Evolutionary conservation across 2,797 vertebrate species (phyloP), one percentile per base, ranked within the genome.

Genomic region (Diplodus puntazzo): DNA sequence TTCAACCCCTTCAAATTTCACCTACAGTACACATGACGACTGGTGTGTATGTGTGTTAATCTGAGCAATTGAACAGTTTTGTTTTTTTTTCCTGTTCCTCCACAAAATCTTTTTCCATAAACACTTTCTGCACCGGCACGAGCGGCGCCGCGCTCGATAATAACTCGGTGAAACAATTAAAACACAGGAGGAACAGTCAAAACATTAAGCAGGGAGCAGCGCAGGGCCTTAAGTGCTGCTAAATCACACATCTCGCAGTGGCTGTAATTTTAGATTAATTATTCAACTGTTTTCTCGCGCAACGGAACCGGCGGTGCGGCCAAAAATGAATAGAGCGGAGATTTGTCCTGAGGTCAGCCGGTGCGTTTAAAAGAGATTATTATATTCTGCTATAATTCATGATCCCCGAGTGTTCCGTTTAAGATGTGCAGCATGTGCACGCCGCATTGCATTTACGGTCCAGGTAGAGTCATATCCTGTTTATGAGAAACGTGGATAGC

Each of bases 231-330:
- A 85, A 85, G 82, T 78, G 88, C 90, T 81, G 80, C 82, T 75
- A 73, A 83, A 91, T 83, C 84, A 83, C 77, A 84, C 77, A 68
- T 80, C 77, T 73, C 79, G 67, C 83, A 48, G 69, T 60, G 71
- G 66, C 62, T 81, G 75, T 86, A 88, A 91, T 87, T 86, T 83
- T n/a, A 71, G 75, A 88, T 89, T 82, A 80, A 89, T 90, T 91
- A 89, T 90, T 90, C 67, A 85, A 59, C 27, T 59, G 75, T 63
- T 84, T 80, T 74, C 27, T 65, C 49, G 5, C 43, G 27, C 65
- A 60, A 77, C 60, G 60, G 30, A 64, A 74, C 17, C 53, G 12
- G 49, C 12, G 27, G 54, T 65, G 60, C 25, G 20, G 60, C 58
- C 67, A 59, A 77, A 39, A 78, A 82, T 53, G 23, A 87, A 84